A percentile compares a stretch with the other conserved stretches of the same genome.
phyloP scores from a whole-genome alignment of 2,888 invertebrate genomes.

The Platypus cylindrus region DNA sequence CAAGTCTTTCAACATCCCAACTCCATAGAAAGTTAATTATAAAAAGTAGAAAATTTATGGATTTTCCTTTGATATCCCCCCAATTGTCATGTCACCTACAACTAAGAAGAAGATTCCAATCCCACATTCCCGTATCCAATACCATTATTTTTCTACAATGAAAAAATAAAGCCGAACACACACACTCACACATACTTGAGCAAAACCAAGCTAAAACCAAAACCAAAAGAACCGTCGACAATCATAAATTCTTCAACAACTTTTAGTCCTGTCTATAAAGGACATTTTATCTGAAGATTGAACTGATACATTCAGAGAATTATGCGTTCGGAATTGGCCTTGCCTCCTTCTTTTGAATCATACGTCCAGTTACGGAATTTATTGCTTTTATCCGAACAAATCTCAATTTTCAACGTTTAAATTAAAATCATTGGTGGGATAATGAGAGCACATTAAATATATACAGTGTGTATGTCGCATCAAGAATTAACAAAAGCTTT shows the following conservation, averaged over 20 bases:
- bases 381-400: constrained; percentile 27
- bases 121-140: too few relatives aligned
- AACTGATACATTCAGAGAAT: constrained; percentile 28
- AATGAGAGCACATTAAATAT: constrained; percentile 11
- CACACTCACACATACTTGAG: too few relatives aligned
- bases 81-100: too few relatives aligned
- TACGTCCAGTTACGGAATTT: constrained; percentile 25
- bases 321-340: constrained; percentile 30
- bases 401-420: constrained; percentile 28
- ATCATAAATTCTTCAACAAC: constrained; percentile 30
- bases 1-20: too few relatives aligned
- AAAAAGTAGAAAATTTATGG: too few relatives aligned
- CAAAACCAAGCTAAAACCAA: constrained; percentile 3
- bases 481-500: too few relatives aligned
- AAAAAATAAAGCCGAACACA: too few relatives aligned
- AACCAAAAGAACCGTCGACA: constrained; percentile 20
- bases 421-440: constrained; percentile 20
- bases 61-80: too few relatives aligned
- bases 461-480: too few relatives aligned
- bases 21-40: too few relatives aligned
- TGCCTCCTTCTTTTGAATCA: constrained; percentile 28
- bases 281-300: constrained; percentile 30
- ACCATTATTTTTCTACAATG: too few relatives aligned
- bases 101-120: too few relatives aligned
- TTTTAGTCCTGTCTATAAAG: constrained; percentile 28